Base-by-base conservation (phyloP, 2,888 invertebrate genomes). In the Oscheius sp. region DNA sequence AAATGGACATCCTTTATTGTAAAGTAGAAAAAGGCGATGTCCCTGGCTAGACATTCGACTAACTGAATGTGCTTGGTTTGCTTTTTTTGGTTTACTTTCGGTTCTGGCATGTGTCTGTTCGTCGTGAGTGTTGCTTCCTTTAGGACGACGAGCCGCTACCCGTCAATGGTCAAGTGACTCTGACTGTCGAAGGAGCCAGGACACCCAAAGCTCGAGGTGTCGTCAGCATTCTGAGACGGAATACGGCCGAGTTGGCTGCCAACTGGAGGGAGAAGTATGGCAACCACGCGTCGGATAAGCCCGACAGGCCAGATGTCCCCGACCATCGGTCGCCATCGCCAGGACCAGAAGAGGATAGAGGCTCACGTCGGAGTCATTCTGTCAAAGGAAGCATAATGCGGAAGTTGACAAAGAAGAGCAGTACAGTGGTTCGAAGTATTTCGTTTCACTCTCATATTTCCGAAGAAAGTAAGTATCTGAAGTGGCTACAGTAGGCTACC, bases 381-480 rank as follows among this genome's bases (percentile, higher is more conserved):
- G 78, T 82, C 23, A 82, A 82, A 61, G 79, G 77, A 21, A 49
- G 46, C 12, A 77, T 83, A 23, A 80, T 81, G 27, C 25, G 80
- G 45, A 72, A 78, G 56, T 68, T 83, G 49, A 79, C 80, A 35
- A 75, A 76, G 58, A 75, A 76, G 72, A 61, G 35, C 7, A 43
- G 27, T 55, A 69, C 66, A 23, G 55, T 77, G 12, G 73, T 73
- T 41, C 56, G 80, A 46, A 78, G 79, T 18, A 58, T 73, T 53
- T 79, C 78, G 55, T 78, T 76, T 52, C 78, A 81, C 55, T 76
- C 79, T 27, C 78, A 79, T 61, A 78, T 79, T 52, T 76, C 78
- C 6, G 79, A 81, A 63, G 81, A 79, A 75, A 73, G 77, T 79
- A 55, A 23, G 53, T 55, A 29, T 1, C 35, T 35, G 9, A 35